A percentile compares a stretch with the other conserved stretches of the same genome.
Conservation (phyloP, 2,797 vertebrate species). For the Cichlasoma orientale region DNA sequence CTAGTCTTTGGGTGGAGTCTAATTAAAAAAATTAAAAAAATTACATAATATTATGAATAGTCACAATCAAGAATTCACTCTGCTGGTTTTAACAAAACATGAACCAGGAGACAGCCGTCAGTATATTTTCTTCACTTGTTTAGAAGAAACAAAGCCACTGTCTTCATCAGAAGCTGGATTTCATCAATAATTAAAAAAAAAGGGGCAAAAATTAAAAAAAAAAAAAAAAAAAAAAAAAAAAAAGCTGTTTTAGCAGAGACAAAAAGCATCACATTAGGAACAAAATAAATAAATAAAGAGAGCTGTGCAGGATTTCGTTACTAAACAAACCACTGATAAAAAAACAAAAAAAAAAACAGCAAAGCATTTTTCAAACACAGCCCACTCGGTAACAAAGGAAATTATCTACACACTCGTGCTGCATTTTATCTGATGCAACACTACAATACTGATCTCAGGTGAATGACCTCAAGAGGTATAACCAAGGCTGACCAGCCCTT, state of each 20-base stretch:
- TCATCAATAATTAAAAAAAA: constrained; percentile 50
- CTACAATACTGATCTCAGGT: constrained; percentile 64
- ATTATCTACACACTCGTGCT: constrained; percentile 75
- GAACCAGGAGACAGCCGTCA: constrained; percentile 41
- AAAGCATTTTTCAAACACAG: constrained; percentile 69
- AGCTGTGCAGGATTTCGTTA: constrained; percentile 65
- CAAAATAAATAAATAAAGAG: constrained; percentile 68
- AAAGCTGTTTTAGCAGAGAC: constrained; percentile 45
- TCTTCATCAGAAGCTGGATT: constrained; percentile 49
- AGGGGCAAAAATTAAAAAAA: constrained; percentile 14
- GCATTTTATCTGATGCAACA: constrained; percentile 61
- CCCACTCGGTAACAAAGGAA: constrained; percentile 62
- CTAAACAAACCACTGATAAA: constrained; percentile 65
- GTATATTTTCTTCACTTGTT: constrained; percentile 33
- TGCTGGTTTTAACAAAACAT: constrained; percentile 44
- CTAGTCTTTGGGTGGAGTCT: constrained; percentile 56
- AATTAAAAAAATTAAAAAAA: constrained; percentile 7
- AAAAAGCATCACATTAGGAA: constrained; percentile 61
- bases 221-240: constrained; percentile 13
- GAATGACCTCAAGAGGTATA: constrained; percentile 68
- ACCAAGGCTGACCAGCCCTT: constrained; percentile 57
- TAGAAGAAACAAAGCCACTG: constrained; percentile 46
- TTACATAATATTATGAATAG: constrained; percentile 43
- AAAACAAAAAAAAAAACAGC: constrained; percentile 29
- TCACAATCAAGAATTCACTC: constrained; percentile 37